A percentile compares a stretch with the other conserved stretches of the same genome.
phyloP scores from a whole-genome alignment of 2,888 invertebrate species.

The Drosophila rellima region DNA sequence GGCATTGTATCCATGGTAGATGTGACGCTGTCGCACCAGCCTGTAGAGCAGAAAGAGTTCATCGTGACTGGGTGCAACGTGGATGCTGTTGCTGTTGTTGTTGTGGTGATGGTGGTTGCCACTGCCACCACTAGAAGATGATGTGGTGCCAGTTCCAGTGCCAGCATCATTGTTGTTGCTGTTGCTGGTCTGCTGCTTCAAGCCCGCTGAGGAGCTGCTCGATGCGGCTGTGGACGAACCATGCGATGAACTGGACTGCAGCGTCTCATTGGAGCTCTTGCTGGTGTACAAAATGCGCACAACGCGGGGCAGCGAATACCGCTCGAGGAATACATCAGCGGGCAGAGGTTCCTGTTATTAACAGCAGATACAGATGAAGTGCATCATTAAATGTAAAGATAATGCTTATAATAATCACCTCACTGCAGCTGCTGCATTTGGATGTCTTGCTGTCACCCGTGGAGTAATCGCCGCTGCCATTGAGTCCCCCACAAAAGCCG shows the following conservation, averaged over 20 bases:
- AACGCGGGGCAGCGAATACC: slow-evolving; percentile 84
- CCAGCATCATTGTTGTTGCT: slow-evolving; percentile 26
- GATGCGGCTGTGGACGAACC: slow-evolving; percentile 84
- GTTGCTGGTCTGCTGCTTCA: slow-evolving; percentile 42
- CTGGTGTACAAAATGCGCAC: slow-evolving; percentile 83
- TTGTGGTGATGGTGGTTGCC: slow-evolving; percentile 39
- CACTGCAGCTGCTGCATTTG: slow-evolving; percentile 84
- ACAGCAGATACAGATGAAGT: slow-evolving; percentile 42
- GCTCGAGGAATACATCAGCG: slow-evolving; percentile 85
- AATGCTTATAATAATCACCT: slow-evolving; percentile 68
- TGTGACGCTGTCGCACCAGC: slow-evolving; percentile 83
- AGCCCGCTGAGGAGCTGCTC: slow-evolving; percentile 76
- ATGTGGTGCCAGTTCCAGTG: slow-evolving; percentile 44
- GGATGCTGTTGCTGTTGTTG: slow-evolving; percentile 41
- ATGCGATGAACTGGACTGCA: slow-evolving; percentile 85
- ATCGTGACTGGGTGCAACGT: slow-evolving; percentile 61
- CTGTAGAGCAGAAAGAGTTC: slow-evolving; percentile 85
- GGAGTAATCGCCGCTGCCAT: slow-evolving; percentile 84
- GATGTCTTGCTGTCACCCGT: slow-evolving; percentile 86
- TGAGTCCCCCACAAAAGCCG: slow-evolving; percentile 67
- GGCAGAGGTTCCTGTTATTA: slow-evolving; percentile 83
- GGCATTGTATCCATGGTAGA: slow-evolving; percentile 85
- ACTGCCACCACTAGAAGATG: slow-evolving; percentile 53
- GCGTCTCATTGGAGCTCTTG: slow-evolving; percentile 84
- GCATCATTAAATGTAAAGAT: background rate